Conservation (phyloP, 2,888 invertebrate species). For the Conchocele bisecta region DNA sequence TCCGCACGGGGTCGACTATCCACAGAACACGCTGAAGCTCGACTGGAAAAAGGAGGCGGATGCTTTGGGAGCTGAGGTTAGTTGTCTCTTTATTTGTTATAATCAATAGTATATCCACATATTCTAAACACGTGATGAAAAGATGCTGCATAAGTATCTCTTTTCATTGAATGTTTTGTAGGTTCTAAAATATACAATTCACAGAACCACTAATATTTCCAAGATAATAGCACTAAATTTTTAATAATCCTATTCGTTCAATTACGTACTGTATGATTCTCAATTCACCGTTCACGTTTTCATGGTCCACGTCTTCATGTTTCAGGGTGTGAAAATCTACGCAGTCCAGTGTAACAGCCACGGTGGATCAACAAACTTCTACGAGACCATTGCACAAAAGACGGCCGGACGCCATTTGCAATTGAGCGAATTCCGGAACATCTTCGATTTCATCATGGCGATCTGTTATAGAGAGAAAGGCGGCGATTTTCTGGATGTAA, state of each 20-base stretch:
- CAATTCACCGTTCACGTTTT: background rate
- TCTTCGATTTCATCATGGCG: conserved; percentile 80
- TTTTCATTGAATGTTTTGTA: background rate
- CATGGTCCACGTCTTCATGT: background rate
- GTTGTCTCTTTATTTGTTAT: background rate
- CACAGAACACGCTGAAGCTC: conserved; percentile 65
- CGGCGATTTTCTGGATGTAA: conserved; percentile 62
- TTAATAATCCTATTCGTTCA: too few relatives aligned
- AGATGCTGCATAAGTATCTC: background rate
- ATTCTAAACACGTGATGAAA: too few relatives aligned
- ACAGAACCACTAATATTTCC: background rate
- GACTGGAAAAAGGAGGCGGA: conserved; percentile 75
- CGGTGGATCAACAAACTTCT: conserved; percentile 60
- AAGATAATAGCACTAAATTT: background rate
- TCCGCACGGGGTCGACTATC: conserved; percentile 74
- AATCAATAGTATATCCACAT: too few relatives aligned
- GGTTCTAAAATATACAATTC: too few relatives aligned
- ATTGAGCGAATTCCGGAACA: conserved; percentile 71
- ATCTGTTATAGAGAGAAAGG: conserved; percentile 79
- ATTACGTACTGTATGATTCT: too few relatives aligned
- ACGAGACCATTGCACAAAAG: conserved; percentile 63
- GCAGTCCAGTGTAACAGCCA: conserved; percentile 59
- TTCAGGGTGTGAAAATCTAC: conserved; percentile 70
- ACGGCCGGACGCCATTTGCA: conserved; percentile 74
- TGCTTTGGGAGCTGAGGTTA: conserved; percentile 58